These are phyloP conservation scores for Drosophila ficusphila DNA, from an alignment of 1,140 invertebrate genomes.

Conservation along the genomic window DNA sequence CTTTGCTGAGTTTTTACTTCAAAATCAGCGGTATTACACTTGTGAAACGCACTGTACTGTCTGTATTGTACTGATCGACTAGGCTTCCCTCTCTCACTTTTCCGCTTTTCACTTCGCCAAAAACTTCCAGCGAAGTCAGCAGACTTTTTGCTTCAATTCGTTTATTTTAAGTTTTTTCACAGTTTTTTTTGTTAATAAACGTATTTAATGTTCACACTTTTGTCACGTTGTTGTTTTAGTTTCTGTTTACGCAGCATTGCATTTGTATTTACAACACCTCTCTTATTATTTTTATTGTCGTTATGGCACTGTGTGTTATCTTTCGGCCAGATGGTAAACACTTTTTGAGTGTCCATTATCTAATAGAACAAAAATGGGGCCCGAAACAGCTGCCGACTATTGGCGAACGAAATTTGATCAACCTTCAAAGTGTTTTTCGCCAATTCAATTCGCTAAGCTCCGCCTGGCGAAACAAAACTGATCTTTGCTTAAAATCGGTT, in stretches of 20 bases:
- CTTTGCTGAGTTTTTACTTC: too few species aligned
- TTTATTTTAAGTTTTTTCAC: constrained; percentile 42
- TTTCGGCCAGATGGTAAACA: constrained; percentile 63
- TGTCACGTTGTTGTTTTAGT: constrained; percentile 74
- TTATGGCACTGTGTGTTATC: constrained; percentile 51
- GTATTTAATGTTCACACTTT: constrained; percentile 80
- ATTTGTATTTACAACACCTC: constrained; percentile 55
- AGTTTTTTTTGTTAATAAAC: constrained; percentile 50
- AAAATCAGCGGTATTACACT: neutral
- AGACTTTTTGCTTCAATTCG: constrained; percentile 27
- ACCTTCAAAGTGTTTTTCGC: constrained; percentile 13
- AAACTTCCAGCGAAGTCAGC: constrained; percentile 48
- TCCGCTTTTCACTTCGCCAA: constrained; percentile 18
- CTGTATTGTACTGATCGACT: constrained; percentile 8
- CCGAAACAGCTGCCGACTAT: constrained; percentile 62
- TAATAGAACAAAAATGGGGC: constrained; percentile 21
- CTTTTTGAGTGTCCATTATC: constrained; percentile 59
- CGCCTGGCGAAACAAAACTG: constrained; percentile 4
- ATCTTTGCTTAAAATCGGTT: constrained; percentile 5
- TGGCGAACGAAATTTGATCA: constrained; percentile 49
- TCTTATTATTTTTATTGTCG: constrained; percentile 35
- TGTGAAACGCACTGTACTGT: constrained; percentile 18
- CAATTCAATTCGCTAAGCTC: constrained; percentile 9
- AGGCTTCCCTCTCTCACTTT: constrained; percentile 5
- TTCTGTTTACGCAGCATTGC: constrained; percentile 51